Base-by-base conservation (phyloP, 1,140 invertebrate species). In the Aphelenchoides avenae region DNA sequence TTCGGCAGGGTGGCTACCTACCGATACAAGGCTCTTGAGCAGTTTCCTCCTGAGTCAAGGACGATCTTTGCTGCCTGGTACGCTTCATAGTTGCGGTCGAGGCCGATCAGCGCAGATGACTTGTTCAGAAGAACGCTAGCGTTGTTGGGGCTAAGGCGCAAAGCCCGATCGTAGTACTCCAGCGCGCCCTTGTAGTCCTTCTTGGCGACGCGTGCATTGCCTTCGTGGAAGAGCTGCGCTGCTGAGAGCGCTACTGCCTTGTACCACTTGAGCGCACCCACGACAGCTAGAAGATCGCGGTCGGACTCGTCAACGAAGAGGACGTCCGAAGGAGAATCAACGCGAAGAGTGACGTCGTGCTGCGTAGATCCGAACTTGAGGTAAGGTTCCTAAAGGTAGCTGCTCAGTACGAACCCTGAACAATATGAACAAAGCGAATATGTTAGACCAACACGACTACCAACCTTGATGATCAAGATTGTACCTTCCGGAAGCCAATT, bases 381-480 rank as follows among this genome's bases (percentile, higher is more conserved):
- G 29, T 47, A 51, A 3, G 49, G 49, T 24, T 51, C 49, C n/a
- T n/a, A n/a, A n/a, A n/a, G n/a, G n/a, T n/a, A n/a, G n/a, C n/a
- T n/a, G n/a, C n/a, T n/a, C n/a, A n/a, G n/a, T n/a, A n/a, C n/a
- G n/a, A n/a, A n/a, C n/a, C n/a, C n/a, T n/a, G n/a, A n/a, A n/a
- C n/a, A n/a, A n/a, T n/a, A n/a, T n/a, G n/a, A n/a, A n/a, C n/a
- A n/a, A n/a, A n/a, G n/a, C n/a, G n/a, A n/a, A n/a, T n/a, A n/a
- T n/a, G n/a, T n/a, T n/a, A n/a, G n/a, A n/a, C n/a, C n/a, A n/a
- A n/a, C n/a, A n/a, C n/a, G n/a, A n/a, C n/a, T n/a, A n/a, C n/a
- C n/a, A n/a, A n/a, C n/a, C 52, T 51, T 51, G 48, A 51, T 51
- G 3, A 51, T n/a, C 49, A 51, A n/a, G 50, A 51, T 52, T 4